Evolutionary conservation across 2,113 vertebrate species (phyloP).

Genomic region (Neodontobutis hainanensis): DNA sequence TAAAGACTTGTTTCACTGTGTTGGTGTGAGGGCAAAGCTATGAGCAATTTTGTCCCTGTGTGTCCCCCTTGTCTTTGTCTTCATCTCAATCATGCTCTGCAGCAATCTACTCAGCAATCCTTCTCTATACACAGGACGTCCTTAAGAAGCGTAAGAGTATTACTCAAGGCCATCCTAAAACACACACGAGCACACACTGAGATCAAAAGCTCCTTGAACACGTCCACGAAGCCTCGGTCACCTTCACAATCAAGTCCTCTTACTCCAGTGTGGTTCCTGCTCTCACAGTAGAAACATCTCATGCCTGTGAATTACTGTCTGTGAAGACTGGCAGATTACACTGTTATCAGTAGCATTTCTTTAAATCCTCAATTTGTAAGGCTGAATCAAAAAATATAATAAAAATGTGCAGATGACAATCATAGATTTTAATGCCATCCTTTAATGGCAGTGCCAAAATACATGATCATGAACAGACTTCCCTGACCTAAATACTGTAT

Average conservation of each 20-base stretch:
- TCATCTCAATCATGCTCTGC: conserved; percentile 35
- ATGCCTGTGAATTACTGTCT: not conserved
- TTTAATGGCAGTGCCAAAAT: too few species aligned
- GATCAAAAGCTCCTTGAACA: conserved; percentile 55
- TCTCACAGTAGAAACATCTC: conserved; percentile 15
- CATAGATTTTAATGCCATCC: too few species aligned
- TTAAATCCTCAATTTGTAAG: too few species aligned
- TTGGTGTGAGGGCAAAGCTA: conserved; percentile 1
- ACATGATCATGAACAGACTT: too few species aligned
- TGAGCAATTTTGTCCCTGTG: not conserved
- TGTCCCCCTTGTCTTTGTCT: conserved; percentile 37
- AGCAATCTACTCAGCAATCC: conserved; percentile 44
- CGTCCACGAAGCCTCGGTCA: conserved; percentile 31
- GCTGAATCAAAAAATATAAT: too few species aligned
- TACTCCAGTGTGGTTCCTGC: conserved; percentile 16
- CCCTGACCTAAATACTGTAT: too few species aligned
- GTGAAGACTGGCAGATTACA: not conserved
- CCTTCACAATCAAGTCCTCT: conserved; percentile 53
- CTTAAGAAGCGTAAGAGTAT: conserved; percentile 39
- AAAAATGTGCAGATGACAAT: too few species aligned
- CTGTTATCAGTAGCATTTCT: not conserved
- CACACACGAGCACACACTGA: conserved; percentile 13
- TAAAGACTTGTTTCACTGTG: conserved; percentile 36
- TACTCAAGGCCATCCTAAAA: conserved; percentile 57
- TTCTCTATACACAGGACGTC: conserved; percentile 39